phyloP scores from a whole-genome alignment of 2,797 vertebrate genomes.

The Pyrocephalus nanus region DNA sequence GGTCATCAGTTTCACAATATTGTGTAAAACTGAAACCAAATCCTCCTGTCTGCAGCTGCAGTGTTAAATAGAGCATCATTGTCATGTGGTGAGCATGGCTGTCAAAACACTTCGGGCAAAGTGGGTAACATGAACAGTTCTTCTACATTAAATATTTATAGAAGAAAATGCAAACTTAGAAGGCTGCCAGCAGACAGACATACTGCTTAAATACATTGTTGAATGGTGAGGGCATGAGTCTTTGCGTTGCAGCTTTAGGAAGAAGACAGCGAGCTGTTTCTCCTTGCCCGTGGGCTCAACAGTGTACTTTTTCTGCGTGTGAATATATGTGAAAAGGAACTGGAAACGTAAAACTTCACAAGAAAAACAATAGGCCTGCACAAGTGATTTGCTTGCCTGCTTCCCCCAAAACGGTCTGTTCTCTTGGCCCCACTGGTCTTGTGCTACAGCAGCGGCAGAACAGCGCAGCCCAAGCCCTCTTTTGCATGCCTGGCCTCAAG shows the following conservation, averaged over 20 bases:
- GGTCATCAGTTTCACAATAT: conserved; percentile 45
- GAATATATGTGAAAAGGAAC: not conserved
- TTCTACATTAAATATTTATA: conserved; percentile 67
- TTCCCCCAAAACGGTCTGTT: not conserved
- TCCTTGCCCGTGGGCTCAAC: accelerated
- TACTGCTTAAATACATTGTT: conserved; percentile 10
- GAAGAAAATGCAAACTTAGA: conserved; percentile 59
- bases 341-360: conserved; percentile 1
- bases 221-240: not conserved
- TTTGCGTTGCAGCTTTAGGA: not conserved
- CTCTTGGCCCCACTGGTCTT: not conserved
- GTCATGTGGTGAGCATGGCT: conserved; percentile 65
- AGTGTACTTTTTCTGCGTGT: not conserved
- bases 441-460: not conserved
- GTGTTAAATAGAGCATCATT: conserved; percentile 64
- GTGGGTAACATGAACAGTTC: conserved; percentile 59
- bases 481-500: not conserved
- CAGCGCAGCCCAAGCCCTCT: not conserved
- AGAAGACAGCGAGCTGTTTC: not conserved
- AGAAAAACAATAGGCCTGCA: not conserved
- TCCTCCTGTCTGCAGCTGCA: conserved; percentile 54
- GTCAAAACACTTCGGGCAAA: conserved; percentile 62
- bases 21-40: conserved; percentile 57
- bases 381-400: not conserved
- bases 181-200: conserved; percentile 26